These are phyloP conservation scores for Microtus pennsylvanicus DNA, from an alignment of 2,113 vertebrate species.

Conservation along the genomic window DNA sequence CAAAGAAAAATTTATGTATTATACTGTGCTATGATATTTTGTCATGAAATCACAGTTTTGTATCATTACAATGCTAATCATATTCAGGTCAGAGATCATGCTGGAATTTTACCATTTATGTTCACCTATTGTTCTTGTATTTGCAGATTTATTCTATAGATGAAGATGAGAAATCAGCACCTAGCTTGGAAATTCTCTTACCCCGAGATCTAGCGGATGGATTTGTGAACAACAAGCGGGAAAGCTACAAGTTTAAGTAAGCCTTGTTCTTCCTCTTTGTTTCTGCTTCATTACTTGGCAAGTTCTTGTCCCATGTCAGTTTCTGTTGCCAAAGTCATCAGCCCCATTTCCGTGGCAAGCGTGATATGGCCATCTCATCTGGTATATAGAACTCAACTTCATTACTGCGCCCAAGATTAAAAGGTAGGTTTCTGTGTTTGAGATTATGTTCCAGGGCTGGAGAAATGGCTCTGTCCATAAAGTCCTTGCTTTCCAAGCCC, in stretches of 20 bases:
- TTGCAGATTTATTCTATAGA: constrained; percentile 90
- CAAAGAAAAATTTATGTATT: constrained; percentile 47
- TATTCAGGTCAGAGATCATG: background rate
- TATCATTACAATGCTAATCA: background rate
- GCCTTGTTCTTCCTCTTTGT: constrained; percentile 54
- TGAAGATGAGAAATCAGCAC: constrained; percentile 85
- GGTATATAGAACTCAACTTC: background rate
- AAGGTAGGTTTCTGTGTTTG: background rate
- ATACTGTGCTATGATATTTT: constrained; percentile 42
- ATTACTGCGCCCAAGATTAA: background rate
- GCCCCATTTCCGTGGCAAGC: background rate
- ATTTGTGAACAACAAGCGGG: constrained; percentile 97
- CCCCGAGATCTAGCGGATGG: constrained; percentile 94
- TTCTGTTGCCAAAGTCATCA: background rate
- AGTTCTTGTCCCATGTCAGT: background rate
- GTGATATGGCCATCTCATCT: background rate
- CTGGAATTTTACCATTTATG: background rate
- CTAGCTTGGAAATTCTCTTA: constrained; percentile 92
- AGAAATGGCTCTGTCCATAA: no score
- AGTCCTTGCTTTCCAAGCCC: no score
- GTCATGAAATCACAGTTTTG: constrained; percentile 39
- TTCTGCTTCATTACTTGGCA: background rate
- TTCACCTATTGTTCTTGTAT: constrained; percentile 45
- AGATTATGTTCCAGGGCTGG: background rate
- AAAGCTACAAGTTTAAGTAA: constrained; percentile 96